These are phyloP conservation scores for Antheraea yamamai DNA, from an alignment of 2,888 invertebrate species.

Conservation along the genomic window DNA sequence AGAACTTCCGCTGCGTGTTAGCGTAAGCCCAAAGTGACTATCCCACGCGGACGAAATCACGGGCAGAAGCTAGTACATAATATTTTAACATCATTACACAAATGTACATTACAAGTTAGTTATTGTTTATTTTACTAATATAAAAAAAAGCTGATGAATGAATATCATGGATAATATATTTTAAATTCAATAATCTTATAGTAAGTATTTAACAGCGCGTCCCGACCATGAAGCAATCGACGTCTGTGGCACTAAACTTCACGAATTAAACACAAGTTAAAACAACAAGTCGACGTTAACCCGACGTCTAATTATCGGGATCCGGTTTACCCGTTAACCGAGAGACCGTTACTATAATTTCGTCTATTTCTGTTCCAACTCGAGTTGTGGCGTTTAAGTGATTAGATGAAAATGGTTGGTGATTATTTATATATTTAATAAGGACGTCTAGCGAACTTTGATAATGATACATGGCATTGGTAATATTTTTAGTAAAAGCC, in stretches of 20 bases:
- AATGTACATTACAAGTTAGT: background rate
- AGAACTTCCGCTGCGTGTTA: too few species aligned
- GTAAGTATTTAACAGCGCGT: slow-evolving; percentile 40
- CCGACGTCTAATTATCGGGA: slow-evolving; percentile 52
- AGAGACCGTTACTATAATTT: slow-evolving; percentile 43
- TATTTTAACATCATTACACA: background rate
- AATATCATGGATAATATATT: slow-evolving; percentile 8
- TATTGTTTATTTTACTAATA: too few species aligned
- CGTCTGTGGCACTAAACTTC: slow-evolving; percentile 46
- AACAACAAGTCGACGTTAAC: slow-evolving; percentile 51
- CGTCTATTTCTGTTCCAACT: slow-evolving; percentile 18
- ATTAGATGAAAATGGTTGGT: slow-evolving; percentile 14
- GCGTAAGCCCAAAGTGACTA: too few species aligned
- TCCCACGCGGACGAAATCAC: too few species aligned
- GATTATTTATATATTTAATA: background rate
- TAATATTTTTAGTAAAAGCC: background rate
- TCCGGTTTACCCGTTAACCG: slow-evolving; percentile 59
- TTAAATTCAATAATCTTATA: slow-evolving; percentile 14
- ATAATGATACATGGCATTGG: background rate
- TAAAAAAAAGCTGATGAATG: slow-evolving; percentile 4
- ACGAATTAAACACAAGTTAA: slow-evolving; percentile 47
- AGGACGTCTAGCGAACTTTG: background rate
- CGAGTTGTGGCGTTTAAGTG: slow-evolving; percentile 15
- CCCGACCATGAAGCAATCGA: slow-evolving; percentile 30
- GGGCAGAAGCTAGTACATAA: too few species aligned